A percentile compares a stretch with the other conserved stretches of the same genome.
phyloP scores from a whole-genome alignment of 2,113 vertebrate genomes.

The Pseudopodoces humilis region DNA sequence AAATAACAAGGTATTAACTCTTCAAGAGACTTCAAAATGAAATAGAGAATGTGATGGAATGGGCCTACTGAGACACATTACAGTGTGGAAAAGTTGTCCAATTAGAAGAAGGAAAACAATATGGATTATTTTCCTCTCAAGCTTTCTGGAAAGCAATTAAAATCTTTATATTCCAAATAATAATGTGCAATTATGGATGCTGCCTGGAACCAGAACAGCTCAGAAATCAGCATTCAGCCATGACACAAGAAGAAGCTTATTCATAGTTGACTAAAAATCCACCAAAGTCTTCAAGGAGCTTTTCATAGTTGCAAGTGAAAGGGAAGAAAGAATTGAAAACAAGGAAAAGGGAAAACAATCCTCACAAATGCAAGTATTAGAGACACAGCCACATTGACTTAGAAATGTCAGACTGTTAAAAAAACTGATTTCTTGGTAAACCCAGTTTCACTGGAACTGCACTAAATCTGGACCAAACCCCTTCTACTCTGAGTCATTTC shows the following conservation, averaged over 20 bases:
- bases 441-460: neutral
- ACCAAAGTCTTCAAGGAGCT: neutral
- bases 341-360: neutral
- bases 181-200: neutral
- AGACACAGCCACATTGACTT: neutral
- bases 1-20: neutral
- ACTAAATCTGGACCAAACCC: neutral
- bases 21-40: neutral
- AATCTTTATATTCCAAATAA: slow-evolving; percentile 3
- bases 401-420: neutral
- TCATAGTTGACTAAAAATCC: neutral
- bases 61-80: neutral
- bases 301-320: neutral
- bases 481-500: neutral
- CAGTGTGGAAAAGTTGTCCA: neutral
- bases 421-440: neutral
- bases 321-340: neutral
- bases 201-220: neutral
- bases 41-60: neutral
- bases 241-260: neutral
- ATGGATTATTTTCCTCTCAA: neutral
- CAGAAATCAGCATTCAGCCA: slow-evolving; percentile 32
- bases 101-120: slow-evolving; percentile 18
- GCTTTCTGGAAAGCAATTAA: slow-evolving; percentile 20
- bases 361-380: neutral